Evolutionary conservation across 2,888 invertebrate species (phyloP), one percentile per base, ranked within the genome.

Genomic region (Fabriciana adippe): DNA sequence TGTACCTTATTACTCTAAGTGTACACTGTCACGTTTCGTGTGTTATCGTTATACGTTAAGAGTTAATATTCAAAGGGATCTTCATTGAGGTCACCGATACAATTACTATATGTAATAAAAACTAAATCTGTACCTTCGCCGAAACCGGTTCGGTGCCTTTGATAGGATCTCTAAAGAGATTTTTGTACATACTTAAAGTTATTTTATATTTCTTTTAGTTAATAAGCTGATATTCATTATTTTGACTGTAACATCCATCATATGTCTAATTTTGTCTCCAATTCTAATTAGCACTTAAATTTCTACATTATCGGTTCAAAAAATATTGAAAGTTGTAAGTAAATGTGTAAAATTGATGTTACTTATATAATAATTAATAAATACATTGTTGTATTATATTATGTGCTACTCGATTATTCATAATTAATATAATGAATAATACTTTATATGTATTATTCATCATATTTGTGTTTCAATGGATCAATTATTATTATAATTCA

Each of bases 1-100:
- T 85, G 89, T 90, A 90, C 89, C 88, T 90, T 86, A 88, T 75
- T 74, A 75, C 72, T 73, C 64, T 78, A 75, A 74, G 71, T 75
- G 73, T 75, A 75, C 72, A 72, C 73, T 72, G 64, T 67, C 60
- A 67, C 61, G 54, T 61, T 64, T 70, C 54, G 62, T 63, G 64
- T 64, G 64, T 71, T 59, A 59, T 59, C 48, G 48, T 48, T 59
- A 59, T 26, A 31, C 68, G 60, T 56, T 55, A 67, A 55, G 54
- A 60, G 35, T 41, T 64, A 18, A 68, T 54, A 47, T 61, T 56
- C 48, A 26, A 60, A 48, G 55, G 59, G 61, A 62, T 45, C 61
- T 48, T 62, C 53, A 62, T 69, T 59, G 51, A 65, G 31, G 35
- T 59, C 60, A 56, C 53, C 55, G 62, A 54, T 50, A 14, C n/a